Evolutionary conservation across 2,797 vertebrate genomes (phyloP).

Genomic region (Sebastes cheni): DNA sequence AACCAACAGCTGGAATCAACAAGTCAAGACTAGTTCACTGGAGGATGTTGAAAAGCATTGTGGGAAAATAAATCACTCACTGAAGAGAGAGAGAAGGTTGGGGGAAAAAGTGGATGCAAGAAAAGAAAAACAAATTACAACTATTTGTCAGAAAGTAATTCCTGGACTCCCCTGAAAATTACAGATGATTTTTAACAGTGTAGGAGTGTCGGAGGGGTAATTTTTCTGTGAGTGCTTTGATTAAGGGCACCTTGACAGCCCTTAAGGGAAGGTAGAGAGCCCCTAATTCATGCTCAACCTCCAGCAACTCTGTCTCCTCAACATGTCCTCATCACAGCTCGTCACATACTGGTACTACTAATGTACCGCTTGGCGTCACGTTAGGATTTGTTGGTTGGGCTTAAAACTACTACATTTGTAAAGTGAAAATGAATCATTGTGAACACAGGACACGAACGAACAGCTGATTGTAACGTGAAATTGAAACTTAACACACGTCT

Average conservation of each 20-base stretch:
- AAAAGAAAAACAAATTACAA: neutral
- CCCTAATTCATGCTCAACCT: neutral
- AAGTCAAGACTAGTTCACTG: neutral
- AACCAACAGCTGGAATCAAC: neutral
- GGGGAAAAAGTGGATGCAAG: neutral
- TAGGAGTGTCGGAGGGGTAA: neutral
- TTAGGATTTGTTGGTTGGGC: no score
- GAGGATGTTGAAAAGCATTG: neutral
- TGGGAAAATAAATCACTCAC: neutral
- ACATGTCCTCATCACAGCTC: neutral
- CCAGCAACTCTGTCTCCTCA: neutral
- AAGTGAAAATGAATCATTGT: no score
- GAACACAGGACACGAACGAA: no score
- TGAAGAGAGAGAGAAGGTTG: neutral
- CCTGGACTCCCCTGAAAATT: neutral
- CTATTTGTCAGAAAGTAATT: neutral
- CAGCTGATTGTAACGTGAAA: no score
- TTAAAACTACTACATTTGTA: no score
- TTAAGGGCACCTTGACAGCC: conserved; percentile 55
- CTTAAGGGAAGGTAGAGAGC: neutral
- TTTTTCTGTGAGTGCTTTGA: conserved; percentile 36
- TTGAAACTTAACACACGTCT: no score
- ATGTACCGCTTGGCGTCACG: no score
- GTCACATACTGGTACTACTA: no score
- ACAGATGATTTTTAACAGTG: neutral